Percentiles rank a stretch among this genome's conserved stretches.
Conservation (phyloP, 2,888 invertebrate species). For the Ectemnius cavifrons region DNA sequence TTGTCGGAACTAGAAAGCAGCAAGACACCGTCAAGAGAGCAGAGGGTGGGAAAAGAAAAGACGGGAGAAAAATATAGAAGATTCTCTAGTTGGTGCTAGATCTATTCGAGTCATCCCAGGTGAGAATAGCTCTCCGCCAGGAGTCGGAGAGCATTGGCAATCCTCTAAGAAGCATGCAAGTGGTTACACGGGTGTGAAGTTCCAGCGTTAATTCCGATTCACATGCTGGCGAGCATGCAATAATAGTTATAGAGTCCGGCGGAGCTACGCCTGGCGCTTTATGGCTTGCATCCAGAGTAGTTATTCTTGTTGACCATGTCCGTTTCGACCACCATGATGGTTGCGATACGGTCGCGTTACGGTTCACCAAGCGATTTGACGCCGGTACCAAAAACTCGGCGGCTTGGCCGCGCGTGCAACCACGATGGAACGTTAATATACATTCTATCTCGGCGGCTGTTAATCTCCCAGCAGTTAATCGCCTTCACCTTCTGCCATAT, state of each 20-base stretch:
- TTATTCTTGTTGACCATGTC: constrained; percentile 65
- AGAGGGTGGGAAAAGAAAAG: too few relatives aligned
- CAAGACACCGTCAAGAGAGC: too few relatives aligned
- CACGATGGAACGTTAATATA: constrained; percentile 61
- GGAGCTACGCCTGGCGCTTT: constrained; percentile 38
- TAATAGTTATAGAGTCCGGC: constrained; percentile 31
- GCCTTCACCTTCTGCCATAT: neutral
- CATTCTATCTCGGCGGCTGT: constrained; percentile 39
- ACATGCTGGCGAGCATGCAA: constrained; percentile 20
- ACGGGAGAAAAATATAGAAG: too few relatives aligned
- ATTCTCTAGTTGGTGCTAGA: too few relatives aligned
- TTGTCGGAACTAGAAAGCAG: constrained; percentile 20
- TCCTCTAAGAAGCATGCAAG: too few relatives aligned
- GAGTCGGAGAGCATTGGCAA: too few relatives aligned
- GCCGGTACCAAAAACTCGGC: constrained; percentile 45
- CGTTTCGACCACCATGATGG: constrained; percentile 64
- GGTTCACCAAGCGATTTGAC: constrained; percentile 74
- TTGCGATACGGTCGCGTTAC: constrained; percentile 71
- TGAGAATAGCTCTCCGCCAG: too few relatives aligned
- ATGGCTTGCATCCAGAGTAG: constrained; percentile 45
- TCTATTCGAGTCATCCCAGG: too few relatives aligned
- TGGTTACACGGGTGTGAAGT: constrained; percentile 6
- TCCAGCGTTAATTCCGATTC: constrained; percentile 19
- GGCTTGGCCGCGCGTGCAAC: constrained; percentile 55
- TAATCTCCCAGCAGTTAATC: constrained; percentile 31